Base-by-base conservation (phyloP, 2,888 invertebrate species). In the Theodoxus fluviatilis region DNA sequence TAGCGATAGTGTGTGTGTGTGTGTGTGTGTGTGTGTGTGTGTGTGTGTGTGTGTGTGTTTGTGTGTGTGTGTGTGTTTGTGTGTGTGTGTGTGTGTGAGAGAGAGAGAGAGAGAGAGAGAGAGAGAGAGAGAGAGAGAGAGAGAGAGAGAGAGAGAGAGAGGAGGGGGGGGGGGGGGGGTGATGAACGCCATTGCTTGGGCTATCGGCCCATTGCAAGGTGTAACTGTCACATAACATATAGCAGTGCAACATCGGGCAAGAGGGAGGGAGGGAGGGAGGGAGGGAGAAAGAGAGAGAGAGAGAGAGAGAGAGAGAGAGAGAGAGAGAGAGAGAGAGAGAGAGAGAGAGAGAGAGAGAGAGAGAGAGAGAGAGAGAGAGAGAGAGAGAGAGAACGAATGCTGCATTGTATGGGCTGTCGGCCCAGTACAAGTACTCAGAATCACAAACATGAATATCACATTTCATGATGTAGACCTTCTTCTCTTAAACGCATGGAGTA, bases 311-410 rank as follows among this genome's bases (percentile, higher is more conserved):
- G 22, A 57, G 28, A 37, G 68, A 25, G 31, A 37, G 37, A 6
- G 33, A 68, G 33, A 35, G 33, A 59, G n/a, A 22, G 37, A 59
- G 59, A 28, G 68, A 38, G 28, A 37, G 59, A 59, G 28, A 12
- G 68, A 59, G 28, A 68, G 61, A 33, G 12, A 59, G 68, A 40
- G 22, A 68, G 40, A 68, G 6, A 40, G 43, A 65, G 22, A 65
- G 65, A 65, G 7, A 43, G 65, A 65, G 0, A 65, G 40, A 40
- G 0, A 40, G 9, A 43, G 25, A 40, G 4, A 65, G 40, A 43
- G 40, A 66, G 0, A 66, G 3, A 66, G 47, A 66, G 28, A 47
- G 31, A 66, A n/a, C n/a, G n/a, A n/a, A n/a, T n/a, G n/a, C n/a
- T n/a, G n/a, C n/a, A n/a, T n/a, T n/a, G n/a, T n/a, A n/a, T n/a